Evolutionary conservation across 2,888 invertebrate genomes (phyloP), one percentile per base, ranked within the genome.

Genomic region (Drosophila subquinaria): DNA sequence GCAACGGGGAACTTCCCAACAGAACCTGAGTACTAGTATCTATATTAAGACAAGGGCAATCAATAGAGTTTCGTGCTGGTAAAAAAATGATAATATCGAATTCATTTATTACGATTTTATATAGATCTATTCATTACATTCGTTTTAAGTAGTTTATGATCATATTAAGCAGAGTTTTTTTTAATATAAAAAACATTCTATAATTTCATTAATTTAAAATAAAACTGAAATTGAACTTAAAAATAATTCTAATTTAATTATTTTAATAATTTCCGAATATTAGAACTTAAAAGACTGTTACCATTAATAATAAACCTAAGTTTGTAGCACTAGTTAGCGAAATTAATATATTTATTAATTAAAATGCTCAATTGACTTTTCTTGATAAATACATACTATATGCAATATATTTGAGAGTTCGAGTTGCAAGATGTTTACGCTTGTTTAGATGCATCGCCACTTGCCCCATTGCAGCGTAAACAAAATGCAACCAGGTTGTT

Each of bases 401-500:
- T n/a, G n/a, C n/a, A n/a, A n/a, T 47, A 27, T 33, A 10, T 13
- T 8, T 8, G 8, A 2, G 30, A 30, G 8, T 8, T 30, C 43
- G 17, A 59, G 35, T 36, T 51, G 48, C 61, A 62, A 73, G 68
- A 67, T 81, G 64, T 77, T 77, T 79, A 81, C 62, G 68, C 79
- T 57, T 74, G 79, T 69, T 78, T 69, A 40, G 81, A 70, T 70
- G 74, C 81, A 66, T 60, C 57, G 61, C 75, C 69, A 76, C 74
- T 81, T 70, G 33, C 64, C 78, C 51, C 65, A 51, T 45, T 33
- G 65, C 69, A 78, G 67, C 79, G 81, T 81, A 81, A 79, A 66
- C 82, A 79, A 65, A 60, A 51, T 43, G 68, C 65, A 63, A 50
- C 47, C 30, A 45, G 40, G 42, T 52, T 45, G 76, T 30, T 51